These are phyloP conservation scores for Notolepis coatsorum DNA, from an alignment of 2,797 vertebrate species.

Conservation along the genomic window DNA sequence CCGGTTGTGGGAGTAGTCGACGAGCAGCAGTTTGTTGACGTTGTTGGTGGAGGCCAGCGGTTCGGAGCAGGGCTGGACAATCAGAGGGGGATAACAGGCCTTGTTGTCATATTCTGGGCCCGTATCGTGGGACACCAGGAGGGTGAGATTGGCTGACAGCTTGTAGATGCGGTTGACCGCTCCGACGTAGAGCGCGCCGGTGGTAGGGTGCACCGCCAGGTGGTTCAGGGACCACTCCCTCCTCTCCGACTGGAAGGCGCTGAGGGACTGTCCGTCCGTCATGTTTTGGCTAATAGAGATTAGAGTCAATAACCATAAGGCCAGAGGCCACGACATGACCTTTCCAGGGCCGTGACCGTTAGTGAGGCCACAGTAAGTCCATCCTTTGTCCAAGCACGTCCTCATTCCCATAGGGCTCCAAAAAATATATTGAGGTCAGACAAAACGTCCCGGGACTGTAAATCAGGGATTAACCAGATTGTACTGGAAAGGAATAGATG, in stretches of 20 bases:
- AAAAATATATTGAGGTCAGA: conserved; percentile 37
- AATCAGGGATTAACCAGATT: conserved; percentile 35
- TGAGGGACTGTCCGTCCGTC: conserved; percentile 79
- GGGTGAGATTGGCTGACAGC: conserved; percentile 93
- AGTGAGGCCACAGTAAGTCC: conserved; percentile 66
- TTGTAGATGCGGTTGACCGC: conserved; percentile 97
- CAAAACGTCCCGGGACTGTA: conserved; percentile 39
- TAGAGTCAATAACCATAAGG: conserved; percentile 71
- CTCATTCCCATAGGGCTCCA: conserved; percentile 72
- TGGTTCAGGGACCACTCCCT: conserved; percentile 96
- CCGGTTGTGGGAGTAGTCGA: conserved; percentile 96
- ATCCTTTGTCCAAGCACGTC: conserved; percentile 66
- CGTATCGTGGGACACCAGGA: conserved; percentile 95
- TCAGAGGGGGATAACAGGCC: conserved; percentile 96
- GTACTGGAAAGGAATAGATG: conserved; percentile 32
- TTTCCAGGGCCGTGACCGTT: conserved; percentile 57
- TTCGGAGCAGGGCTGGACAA: conserved; percentile 96
- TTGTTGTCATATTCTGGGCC: conserved; percentile 98
- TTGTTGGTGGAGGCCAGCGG: conserved; percentile 95
- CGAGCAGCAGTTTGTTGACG: conserved; percentile 95
- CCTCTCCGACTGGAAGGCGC: conserved; percentile 91
- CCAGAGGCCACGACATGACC: conserved; percentile 66
- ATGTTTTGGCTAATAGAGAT: conserved; percentile 59
- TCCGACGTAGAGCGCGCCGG: conserved; percentile 92
- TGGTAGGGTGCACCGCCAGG: conserved; percentile 90